Base-by-base conservation (phyloP, 2,797 vertebrate species). In the Oceanodroma leucorhoa region DNA sequence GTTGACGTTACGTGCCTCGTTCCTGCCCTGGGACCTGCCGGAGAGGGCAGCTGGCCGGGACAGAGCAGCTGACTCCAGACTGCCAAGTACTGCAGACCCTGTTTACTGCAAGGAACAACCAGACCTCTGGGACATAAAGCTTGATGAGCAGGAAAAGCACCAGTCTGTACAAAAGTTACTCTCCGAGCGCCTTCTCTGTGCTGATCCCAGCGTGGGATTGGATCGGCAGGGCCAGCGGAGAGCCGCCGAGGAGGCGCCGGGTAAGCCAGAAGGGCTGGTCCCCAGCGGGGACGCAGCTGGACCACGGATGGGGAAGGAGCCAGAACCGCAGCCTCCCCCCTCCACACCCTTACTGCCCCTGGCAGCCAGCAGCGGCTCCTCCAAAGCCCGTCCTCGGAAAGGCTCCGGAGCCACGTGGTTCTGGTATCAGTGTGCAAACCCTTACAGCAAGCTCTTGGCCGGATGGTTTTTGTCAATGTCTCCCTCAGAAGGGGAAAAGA, bases 341-440 rank as follows among this genome's bases (percentile, higher is more conserved):
- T 65, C 24, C 55, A 17, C 50, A 34, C 45, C 67, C 72, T 14
- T 0, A 2, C 22, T 21, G 60, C 41, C 43, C 3, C 32, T 3
- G 53, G 6, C 23, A 60, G 60, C 57, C 88, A 81, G 45, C 76
- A 43, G 55, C 87, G 65, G 71, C 62, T 53, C 75, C 75, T 55
- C 18, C 78, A 18, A 9, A 19, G 57, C 34, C 41, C 1, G 1
- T 22, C 48, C 78, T 57, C 0, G 0, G 58, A 10, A 8, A 2
- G 29, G 66, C 50, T 66, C 66, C 1, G 1, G 2, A 8, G 46
- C 60, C 36, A 11, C 3, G 0, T 19, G 57, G 43, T 6, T 22
- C 78, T 5, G 23, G 3, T 26, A 9, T 36, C 79, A 32, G n/a
- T 0, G 2, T 11, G 43, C 62, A 51, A 81, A 67, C 36, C 32